phyloP scores from a whole-genome alignment of 2,888 invertebrate genomes.

The Eupelmus urozonus region DNA sequence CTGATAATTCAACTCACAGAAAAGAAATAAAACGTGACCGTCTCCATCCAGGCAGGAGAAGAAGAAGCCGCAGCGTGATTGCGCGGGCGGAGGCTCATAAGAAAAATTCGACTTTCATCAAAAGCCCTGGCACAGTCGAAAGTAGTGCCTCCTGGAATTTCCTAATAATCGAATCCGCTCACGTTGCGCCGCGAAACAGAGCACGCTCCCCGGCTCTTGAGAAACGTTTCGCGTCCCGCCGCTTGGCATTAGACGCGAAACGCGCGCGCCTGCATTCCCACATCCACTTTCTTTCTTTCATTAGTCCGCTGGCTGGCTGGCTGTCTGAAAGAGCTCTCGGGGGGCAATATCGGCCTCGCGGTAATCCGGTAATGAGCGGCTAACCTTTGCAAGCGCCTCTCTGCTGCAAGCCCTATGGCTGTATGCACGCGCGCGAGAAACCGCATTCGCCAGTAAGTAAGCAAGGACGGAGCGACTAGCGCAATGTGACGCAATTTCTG shows the following conservation, averaged over 20 bases:
- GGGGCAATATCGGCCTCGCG: slow-evolving; percentile 34
- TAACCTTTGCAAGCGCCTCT: slow-evolving; percentile 32
- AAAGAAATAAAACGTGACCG: slow-evolving; percentile 15
- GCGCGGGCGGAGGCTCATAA: background rate
- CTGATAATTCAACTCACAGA: slow-evolving; percentile 12
- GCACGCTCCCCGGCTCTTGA: background rate
- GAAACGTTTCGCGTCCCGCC: background rate
- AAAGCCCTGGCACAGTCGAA: slow-evolving; percentile 10
- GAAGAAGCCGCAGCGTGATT: background rate
- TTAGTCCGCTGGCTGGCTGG: slow-evolving; percentile 26
- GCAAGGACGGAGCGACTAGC: background rate
- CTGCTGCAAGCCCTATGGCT: background rate
- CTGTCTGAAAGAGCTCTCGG: background rate
- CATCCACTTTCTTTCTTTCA: slow-evolving; percentile 51
- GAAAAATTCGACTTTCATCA: background rate
- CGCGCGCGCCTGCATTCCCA: slow-evolving; percentile 26
- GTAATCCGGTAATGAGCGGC: slow-evolving; percentile 54
- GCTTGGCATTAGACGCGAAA: slow-evolving; percentile 2
- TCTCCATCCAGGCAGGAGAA: background rate
- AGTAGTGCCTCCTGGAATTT: slow-evolving; percentile 19
- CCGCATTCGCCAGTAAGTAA: slow-evolving; percentile 4
- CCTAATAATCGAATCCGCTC: slow-evolving; percentile 48
- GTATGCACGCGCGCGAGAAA: slow-evolving; percentile 7
- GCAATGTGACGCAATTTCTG: slow-evolving; percentile 4
- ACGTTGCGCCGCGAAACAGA: slow-evolving; percentile 10